Percentiles rank a stretch among this genome's conserved stretches.
These are phyloP conservation scores for Hemithea aestivaria DNA, from an alignment of 2,888 invertebrate genomes.

Conservation along the genomic window DNA sequence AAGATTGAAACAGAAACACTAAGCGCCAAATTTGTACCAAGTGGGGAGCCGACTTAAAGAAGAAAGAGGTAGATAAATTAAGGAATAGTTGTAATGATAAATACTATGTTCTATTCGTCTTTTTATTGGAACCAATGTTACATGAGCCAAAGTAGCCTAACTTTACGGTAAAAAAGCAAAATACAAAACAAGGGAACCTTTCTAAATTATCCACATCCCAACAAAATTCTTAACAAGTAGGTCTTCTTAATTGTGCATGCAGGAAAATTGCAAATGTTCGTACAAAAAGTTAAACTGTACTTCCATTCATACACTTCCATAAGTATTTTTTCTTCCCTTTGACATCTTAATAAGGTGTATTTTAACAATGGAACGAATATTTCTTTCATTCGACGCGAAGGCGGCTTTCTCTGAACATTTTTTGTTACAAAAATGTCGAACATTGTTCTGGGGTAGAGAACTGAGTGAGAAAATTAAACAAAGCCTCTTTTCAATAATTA, in stretches of 20 bases:
- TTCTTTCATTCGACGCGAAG: conserved; percentile 3
- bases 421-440: conserved; percentile 4
- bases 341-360: conserved; percentile 15
- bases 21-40: no score
- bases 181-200: conserved; percentile 4
- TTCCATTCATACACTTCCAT: not conserved
- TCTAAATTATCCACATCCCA: conserved; percentile 11
- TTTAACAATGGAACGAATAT: conserved; percentile 11
- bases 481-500: no score
- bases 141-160: no score
- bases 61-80: no score
- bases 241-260: conserved; percentile 24
- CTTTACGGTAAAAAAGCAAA: no score
- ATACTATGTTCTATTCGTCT: no score
- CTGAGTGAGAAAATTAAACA: conserved; percentile 5
- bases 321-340: conserved; percentile 15
- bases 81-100: no score
- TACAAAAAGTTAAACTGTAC: conserved; percentile 12
- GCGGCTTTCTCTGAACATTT: conserved; percentile 6
- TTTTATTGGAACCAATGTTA: no score
- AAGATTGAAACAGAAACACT: no score
- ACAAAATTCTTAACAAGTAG: conserved; percentile 14
- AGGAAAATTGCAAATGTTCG: conserved; percentile 24
- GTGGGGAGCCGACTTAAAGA: no score
- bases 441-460: not conserved